Percentiles rank a stretch among this genome's conserved stretches.
phyloP scores from a whole-genome alignment of 2,113 vertebrate species.

The Solea solea region DNA sequence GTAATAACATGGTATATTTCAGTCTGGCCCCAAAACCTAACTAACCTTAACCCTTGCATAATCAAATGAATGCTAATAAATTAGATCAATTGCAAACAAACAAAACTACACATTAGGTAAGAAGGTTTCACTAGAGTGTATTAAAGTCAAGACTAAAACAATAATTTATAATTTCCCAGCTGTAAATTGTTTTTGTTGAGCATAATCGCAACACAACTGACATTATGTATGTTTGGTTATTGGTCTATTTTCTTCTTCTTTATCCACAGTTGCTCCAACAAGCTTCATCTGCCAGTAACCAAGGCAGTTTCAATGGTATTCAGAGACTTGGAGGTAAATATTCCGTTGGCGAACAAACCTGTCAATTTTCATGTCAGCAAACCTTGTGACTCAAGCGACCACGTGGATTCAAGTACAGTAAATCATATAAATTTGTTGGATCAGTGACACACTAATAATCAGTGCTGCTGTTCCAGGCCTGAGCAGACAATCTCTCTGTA shows the following conservation, averaged over 20 bases:
- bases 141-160: too few relatives aligned
- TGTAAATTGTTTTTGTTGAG: too few relatives aligned
- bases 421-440: constrained; percentile 31
- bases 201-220: background rate
- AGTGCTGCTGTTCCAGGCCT: background rate
- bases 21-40: too few relatives aligned
- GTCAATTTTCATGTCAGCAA: constrained; percentile 13
- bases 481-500: too few relatives aligned
- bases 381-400: constrained; percentile 23
- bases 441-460: constrained; percentile 30
- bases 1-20: too few relatives aligned
- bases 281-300: constrained; percentile 93
- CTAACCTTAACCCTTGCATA: too few relatives aligned
- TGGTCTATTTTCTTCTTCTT: background rate
- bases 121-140: background rate
- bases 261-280: constrained; percentile 92
- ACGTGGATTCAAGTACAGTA: constrained; percentile 11
- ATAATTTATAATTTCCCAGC: background rate
- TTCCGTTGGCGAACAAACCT: background rate
- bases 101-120: background rate
- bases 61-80: too few relatives aligned
- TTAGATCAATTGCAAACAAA: too few relatives aligned
- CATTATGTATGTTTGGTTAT: too few relatives aligned
- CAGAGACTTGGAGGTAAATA: constrained; percentile 94
- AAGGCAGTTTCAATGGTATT: constrained; percentile 92